Evolutionary conservation across 1,140 invertebrate species (phyloP).

Genomic region (Eupristina koningsbergeri): DNA sequence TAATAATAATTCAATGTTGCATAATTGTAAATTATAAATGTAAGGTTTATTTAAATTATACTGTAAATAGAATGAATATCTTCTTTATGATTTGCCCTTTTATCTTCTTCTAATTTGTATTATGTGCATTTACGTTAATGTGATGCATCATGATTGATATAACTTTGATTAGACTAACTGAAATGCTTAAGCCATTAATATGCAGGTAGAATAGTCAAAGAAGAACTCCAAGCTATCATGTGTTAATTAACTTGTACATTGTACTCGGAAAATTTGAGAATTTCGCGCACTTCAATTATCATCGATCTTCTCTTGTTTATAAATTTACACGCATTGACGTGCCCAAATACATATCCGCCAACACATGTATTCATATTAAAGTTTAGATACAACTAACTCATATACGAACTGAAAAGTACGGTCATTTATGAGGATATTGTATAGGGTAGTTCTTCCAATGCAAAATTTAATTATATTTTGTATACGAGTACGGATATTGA

Average conservation of each 20-base stretch:
- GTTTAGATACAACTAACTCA: too few relatives aligned
- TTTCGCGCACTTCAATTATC: neutral
- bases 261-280: neutral
- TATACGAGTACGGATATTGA: too few relatives aligned
- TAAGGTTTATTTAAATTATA: too few relatives aligned
- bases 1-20: too few relatives aligned
- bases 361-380: neutral
- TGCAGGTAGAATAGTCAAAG: neutral
- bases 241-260: neutral
- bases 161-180: neutral
- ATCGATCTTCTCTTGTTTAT: neutral
- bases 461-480: too few relatives aligned
- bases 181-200: neutral
- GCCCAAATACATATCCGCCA: neutral
- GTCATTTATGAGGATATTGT: too few relatives aligned
- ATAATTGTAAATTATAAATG: too few relatives aligned
- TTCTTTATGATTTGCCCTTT: neutral
- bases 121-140: neutral
- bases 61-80: too few relatives aligned
- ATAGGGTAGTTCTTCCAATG: too few relatives aligned
- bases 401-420: too few relatives aligned
- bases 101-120: neutral
- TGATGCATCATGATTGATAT: neutral
- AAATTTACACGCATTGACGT: neutral
- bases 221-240: neutral